phyloP scores from a whole-genome alignment of 2,113 vertebrate species.

The Probosciger aterrimus region DNA sequence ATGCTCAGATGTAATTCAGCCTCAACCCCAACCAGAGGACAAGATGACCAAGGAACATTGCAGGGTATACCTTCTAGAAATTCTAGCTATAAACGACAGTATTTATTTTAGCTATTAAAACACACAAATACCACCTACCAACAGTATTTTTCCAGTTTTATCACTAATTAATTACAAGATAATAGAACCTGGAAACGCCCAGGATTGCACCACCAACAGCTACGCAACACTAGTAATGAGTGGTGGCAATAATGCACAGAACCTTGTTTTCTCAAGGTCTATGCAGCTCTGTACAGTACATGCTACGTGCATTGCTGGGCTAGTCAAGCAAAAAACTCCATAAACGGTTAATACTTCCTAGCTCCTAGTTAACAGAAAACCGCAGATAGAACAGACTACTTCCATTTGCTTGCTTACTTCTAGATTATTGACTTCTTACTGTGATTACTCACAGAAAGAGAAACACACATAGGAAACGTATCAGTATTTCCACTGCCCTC shows the following conservation, averaged over 20 bases:
- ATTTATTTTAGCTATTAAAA: background rate
- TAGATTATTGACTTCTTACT: background rate
- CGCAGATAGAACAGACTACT: background rate
- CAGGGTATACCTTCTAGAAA: background rate
- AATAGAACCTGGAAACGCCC: background rate
- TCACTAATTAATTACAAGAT: background rate
- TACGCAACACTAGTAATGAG: background rate
- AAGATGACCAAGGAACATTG: background rate
- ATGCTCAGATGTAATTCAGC: background rate
- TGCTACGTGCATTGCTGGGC: background rate
- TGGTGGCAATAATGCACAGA: background rate
- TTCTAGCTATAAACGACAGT: background rate
- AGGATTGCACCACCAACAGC: background rate
- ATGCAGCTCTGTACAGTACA: background rate
- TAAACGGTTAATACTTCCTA: background rate
- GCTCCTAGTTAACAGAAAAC: background rate
- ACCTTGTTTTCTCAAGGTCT: background rate
- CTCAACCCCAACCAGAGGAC: rapidly evolving
- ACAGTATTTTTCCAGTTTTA: background rate
- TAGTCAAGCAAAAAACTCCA: background rate
- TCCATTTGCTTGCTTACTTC: background rate
- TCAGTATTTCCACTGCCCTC: background rate
- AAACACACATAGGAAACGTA: background rate
- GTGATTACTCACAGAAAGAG: background rate
- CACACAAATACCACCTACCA: background rate